Conservation (phyloP, 2,888 invertebrate genomes). For the Kryphioiulus occultus region DNA sequence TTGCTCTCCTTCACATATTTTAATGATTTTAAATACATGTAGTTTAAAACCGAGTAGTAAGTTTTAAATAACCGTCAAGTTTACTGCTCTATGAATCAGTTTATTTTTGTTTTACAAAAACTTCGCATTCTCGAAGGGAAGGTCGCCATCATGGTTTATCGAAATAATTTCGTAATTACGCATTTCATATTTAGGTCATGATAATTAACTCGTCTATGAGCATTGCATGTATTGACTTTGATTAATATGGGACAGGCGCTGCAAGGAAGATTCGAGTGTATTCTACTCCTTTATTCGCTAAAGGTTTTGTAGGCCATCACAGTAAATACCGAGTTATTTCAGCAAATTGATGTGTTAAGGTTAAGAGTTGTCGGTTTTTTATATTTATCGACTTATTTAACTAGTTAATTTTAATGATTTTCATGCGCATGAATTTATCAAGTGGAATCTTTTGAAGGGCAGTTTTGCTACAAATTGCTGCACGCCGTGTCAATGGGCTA, state of each 20-base stretch:
- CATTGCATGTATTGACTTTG: not conserved
- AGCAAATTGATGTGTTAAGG: not conserved
- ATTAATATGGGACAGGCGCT: not conserved
- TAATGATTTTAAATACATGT: no score
- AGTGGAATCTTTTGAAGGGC: not conserved
- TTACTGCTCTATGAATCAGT: not conserved
- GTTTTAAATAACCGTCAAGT: no score
- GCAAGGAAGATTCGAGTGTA: not conserved
- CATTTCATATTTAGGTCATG: not conserved
- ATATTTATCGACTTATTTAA: not conserved
- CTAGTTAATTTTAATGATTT: not conserved
- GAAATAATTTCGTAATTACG: conserved; percentile 2
- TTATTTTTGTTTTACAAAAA: not conserved
- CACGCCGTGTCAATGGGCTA: not conserved
- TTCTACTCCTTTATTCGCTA: not conserved
- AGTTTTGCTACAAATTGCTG: not conserved
- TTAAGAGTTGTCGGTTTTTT: not conserved
- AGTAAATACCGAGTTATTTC: not conserved
- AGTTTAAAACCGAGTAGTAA: no score
- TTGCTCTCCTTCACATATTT: no score
- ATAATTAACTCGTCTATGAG: conserved; percentile 36
- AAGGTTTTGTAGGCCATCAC: not conserved
- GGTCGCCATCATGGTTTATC: conserved; percentile 5
- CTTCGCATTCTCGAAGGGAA: not conserved
- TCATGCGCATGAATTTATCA: conserved; percentile 2